Base-by-base conservation (phyloP, 2,113 vertebrate species). In the Oreochromis niloticus region DNA sequence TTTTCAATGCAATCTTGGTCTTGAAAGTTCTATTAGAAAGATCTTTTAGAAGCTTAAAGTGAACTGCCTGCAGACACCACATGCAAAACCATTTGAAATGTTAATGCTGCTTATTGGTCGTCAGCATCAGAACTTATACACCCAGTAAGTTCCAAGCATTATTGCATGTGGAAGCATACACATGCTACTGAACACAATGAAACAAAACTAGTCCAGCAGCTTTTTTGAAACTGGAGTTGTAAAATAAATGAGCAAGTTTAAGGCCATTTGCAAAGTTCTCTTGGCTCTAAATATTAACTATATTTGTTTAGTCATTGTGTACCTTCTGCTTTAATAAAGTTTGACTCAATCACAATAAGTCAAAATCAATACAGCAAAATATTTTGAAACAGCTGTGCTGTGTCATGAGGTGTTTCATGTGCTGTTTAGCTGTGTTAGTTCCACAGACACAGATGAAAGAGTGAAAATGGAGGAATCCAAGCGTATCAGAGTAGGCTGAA, bases 381-480 rank as follows among this genome's bases (percentile, higher is more conserved):
- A 1, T 10, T 39, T 41, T 19, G 27, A 36, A 68, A 34, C 11
- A 17, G 34, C 56, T 32, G 54, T 48, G 30, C 30, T 43, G 84
- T 71, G 85, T 94, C 93, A 91, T 81, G 91, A 13, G 88, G 56
- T 52, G 78, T 61, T 81, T 88, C 87, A 83, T 87, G 81, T 59
- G 54, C 17, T 16, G 8, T 59, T 90, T 41, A 68, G 63, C 84
- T 24, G 57, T 2, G 16, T 94, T 92, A 82, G 88, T 90, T 89
- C 88, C 89, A 84, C 66, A 61, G 84, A 66, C 4, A 13, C 10
- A 22, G 34, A 55, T 22, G 24, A 41, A 71, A 19, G 57, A 56
- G 50, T 5, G 56, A 56, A 88, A 88, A 82, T 63, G 27, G 27
- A 87, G 71, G 83, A 89, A 90, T 85, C 71, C 30, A 39, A 19